Base-by-base conservation (phyloP, 1,140 invertebrate genomes). In the Chironomus tepperi region DNA sequence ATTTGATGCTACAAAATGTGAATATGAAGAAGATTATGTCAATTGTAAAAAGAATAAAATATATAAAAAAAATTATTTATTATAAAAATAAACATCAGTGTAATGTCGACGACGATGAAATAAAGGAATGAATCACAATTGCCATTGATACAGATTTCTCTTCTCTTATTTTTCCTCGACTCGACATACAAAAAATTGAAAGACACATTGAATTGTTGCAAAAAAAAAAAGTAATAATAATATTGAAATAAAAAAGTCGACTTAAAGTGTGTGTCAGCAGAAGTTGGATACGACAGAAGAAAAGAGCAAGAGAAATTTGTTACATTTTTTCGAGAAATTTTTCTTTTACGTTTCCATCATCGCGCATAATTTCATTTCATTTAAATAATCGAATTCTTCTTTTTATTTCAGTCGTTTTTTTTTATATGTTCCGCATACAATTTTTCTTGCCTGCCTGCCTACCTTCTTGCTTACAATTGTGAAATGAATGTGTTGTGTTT, bases 321-420 rank as follows among this genome's bases (percentile, higher is more conserved):
- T 47, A 47, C 43, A 47, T 47, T 47, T 47, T 47, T 47, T 47
- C 15, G 43, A 47, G 43, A 47, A 47, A 47, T 47, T 47, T 47
- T 47, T 47, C 15, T 47, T 47, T 10, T 47, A 10, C 43, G 15
- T 47, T 47, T 47, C 43, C 43, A 47, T 47, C 43, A 47, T 47
- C 43, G 15, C 43, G 43, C 43, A 47, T 47, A 47, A 47, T 47
- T 47, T 47, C 43, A 47, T 47, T 47, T 47, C 43, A 47, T 47
- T 47, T 47, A 47, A 47, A 47, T 47, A 47, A 47, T 47, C 43
- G 43, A 47, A 47, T 47, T 47, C 43, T 47, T 47, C 43, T 47
- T 47, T 15, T 47, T 47, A 47, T 47, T 47, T 47, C 15, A 15
- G 15, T 8, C 15, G 43, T 47, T 9, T 47, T 15, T 47, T 47